Base-by-base conservation (phyloP, 2,113 vertebrate species). In the Ceyx melanurus region DNA sequence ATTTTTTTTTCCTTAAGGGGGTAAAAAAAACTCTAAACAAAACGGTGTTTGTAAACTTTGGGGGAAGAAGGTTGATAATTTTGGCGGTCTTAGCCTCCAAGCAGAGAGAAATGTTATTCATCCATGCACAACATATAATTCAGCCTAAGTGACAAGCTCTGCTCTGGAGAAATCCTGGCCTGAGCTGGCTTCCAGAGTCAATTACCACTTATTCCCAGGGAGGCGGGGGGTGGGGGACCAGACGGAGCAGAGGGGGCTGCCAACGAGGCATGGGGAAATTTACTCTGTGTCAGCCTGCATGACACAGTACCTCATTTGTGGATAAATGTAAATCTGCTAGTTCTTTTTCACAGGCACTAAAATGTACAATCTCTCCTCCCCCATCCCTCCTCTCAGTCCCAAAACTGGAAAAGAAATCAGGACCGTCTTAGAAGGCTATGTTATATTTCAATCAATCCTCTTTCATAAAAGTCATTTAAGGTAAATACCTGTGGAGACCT, bases 261-360 rank as follows among this genome's bases (percentile, higher is more conserved):
- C 94, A 96, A 91, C 71, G 78, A 89, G 88, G 86, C 67, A 74
- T 65, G 82, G 86, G 83, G 82, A 82, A 93, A 91, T 90, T 85
- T 90, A 89, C 94, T 90, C 94, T 94, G 89, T 93, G 88, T 95
- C 86, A 89, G 91, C 91, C 80, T 56, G 73, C 64, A 79, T 97
- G 94, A 96, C 89, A 95, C 95, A 95, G 89, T 93, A 86, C 94
- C 94, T 97, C 95, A 95, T 95, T 94, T 95, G 94, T 90, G 84
- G 93, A 95, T 95, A 96, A 96, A 96, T 97, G 96, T 96, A 96
- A 97, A 95, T 95, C 89, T 90, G 82, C 86, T 79, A 88, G 82
- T 82, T 91, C 92, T 92, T 95, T 86, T 96, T 96, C 95, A 91
- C 94, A 95, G 91, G 87, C 93, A 95, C 94, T 96, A 96, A 96